phyloP scores from a whole-genome alignment of 2,888 invertebrate species.

The Tridacna gigas region DNA sequence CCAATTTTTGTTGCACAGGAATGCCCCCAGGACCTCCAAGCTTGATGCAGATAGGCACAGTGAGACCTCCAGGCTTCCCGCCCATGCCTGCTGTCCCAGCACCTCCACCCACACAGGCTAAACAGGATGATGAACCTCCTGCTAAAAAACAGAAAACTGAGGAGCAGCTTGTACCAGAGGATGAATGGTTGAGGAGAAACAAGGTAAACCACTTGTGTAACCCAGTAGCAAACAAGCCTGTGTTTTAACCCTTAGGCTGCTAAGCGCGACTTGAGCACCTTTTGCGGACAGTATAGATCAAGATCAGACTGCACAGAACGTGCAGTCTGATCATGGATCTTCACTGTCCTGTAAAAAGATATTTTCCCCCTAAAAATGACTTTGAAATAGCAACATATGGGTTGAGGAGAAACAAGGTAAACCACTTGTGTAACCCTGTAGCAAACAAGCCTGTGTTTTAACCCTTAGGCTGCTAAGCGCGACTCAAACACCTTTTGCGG shows the following conservation, averaged over 20 bases:
- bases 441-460: too few relatives aligned
- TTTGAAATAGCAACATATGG: too few relatives aligned
- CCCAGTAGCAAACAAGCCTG: neutral
- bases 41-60: slow-evolving; percentile 62
- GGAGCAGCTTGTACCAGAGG: slow-evolving; percentile 96
- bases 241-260: neutral
- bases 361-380: too few relatives aligned
- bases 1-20: slow-evolving; percentile 47
- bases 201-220: slow-evolving; percentile 61
- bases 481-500: too few relatives aligned
- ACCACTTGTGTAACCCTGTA: too few relatives aligned
- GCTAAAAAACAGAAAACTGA: slow-evolving; percentile 95
- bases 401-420: too few relatives aligned
- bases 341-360: too few relatives aligned
- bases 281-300: too few relatives aligned
- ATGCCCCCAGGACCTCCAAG: slow-evolving; percentile 70
- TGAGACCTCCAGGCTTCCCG: slow-evolving; percentile 68
- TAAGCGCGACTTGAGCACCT: neutral
- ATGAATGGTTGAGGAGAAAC: slow-evolving; percentile 87
- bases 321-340: too few relatives aligned
- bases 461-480: too few relatives aligned
- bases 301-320: too few relatives aligned
- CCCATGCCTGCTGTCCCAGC: slow-evolving; percentile 65
- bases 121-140: slow-evolving; percentile 90
- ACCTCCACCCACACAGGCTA: slow-evolving; percentile 59